Evolutionary conservation across 2,888 invertebrate genomes (phyloP).

Genomic region (Tupiocoris notatus): DNA sequence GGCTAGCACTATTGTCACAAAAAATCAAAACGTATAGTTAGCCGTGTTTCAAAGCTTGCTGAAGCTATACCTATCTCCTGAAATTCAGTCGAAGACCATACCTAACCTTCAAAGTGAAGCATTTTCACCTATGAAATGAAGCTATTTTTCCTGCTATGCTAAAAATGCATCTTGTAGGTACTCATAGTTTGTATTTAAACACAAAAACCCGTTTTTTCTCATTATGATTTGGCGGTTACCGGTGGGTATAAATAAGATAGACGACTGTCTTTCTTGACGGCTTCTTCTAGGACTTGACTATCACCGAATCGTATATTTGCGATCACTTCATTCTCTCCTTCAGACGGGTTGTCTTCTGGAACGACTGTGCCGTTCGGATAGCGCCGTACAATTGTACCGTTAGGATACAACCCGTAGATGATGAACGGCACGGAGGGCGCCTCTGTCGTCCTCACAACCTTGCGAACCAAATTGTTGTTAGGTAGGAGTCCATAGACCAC

Average conservation of each 20-base stretch:
- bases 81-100: too few species aligned
- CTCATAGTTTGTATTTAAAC: too few species aligned
- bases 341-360: slow-evolving; percentile 57
- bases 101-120: too few species aligned
- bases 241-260: slow-evolving; percentile 48
- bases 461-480: slow-evolving; percentile 75
- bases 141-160: too few species aligned
- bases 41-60: too few species aligned
- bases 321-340: slow-evolving; percentile 49
- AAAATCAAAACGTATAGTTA: too few species aligned
- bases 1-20: too few species aligned
- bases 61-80: too few species aligned
- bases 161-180: too few species aligned
- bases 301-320: slow-evolving; percentile 47
- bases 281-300: slow-evolving; percentile 45
- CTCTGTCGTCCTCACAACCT: slow-evolving; percentile 66
- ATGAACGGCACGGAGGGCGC: slow-evolving; percentile 69
- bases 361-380: slow-evolving; percentile 77
- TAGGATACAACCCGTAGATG: slow-evolving; percentile 73
- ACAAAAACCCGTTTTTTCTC: not conserved
- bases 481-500: slow-evolving; percentile 73
- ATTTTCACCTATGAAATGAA: too few species aligned
- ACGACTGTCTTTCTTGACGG: slow-evolving; percentile 48
- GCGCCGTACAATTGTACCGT: slow-evolving; percentile 75
- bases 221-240: slow-evolving; percentile 37